These are phyloP conservation scores for Pachycephus smyrnensis DNA, from an alignment of 2,888 invertebrate species.

Conservation along the genomic window DNA sequence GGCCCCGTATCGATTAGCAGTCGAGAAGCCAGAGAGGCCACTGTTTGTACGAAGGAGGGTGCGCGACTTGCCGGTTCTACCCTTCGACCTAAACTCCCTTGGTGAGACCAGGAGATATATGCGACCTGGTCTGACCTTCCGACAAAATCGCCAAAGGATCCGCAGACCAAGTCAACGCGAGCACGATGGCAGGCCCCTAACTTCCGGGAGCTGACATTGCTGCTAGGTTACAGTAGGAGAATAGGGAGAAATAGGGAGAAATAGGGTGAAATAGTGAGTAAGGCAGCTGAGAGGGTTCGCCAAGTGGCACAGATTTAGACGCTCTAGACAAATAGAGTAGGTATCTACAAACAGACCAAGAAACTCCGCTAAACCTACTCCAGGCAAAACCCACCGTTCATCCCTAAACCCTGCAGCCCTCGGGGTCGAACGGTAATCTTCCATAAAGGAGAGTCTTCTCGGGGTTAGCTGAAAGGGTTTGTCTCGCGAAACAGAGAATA, in stretches of 20 bases:
- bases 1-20: conserved; percentile 39
- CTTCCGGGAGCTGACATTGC: neutral
- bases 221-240: conserved; percentile 2
- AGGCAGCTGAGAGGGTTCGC: conserved; percentile 11
- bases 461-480: neutral
- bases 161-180: neutral
- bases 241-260: conserved; percentile 2
- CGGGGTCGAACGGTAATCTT: neutral
- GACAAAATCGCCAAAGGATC: neutral
- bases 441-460: neutral
- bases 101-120: neutral
- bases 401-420: neutral
- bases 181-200: neutral
- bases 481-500: neutral
- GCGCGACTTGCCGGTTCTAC: neutral
- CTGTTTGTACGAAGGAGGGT: neutral
- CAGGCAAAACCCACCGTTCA: conserved; percentile 9
- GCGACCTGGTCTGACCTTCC: neutral
- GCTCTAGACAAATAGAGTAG: conserved; percentile 30
- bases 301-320: conserved; percentile 35
- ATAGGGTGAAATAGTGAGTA: neutral
- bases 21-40: conserved; percentile 19
- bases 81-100: neutral
- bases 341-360: conserved; percentile 33
- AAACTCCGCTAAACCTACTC: conserved; percentile 35